These are phyloP conservation scores for Gambusia holbrooki DNA, from an alignment of 2,113 vertebrate genomes.

Conservation along the genomic window DNA sequence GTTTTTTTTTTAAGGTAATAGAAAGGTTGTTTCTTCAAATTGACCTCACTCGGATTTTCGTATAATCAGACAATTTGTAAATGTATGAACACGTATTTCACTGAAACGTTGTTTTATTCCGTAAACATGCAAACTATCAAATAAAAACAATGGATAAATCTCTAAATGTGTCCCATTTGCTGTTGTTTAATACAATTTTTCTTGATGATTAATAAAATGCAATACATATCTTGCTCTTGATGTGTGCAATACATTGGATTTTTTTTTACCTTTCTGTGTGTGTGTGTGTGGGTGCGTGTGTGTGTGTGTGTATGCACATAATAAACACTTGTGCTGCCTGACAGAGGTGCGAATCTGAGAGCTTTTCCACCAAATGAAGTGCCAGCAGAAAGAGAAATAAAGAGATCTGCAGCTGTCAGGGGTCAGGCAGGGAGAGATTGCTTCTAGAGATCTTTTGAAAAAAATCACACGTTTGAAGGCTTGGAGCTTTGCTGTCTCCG, in stretches of 20 bases:
- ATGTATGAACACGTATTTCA: no score
- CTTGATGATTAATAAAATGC: conserved; percentile 48
- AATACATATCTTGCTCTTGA: conserved; percentile 44
- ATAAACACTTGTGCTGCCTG: conserved; percentile 91
- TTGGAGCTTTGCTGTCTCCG: conserved; percentile 91
- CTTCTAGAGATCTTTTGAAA: conserved; percentile 98
- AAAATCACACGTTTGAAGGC: conserved; percentile 97
- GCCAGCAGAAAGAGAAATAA: conserved; percentile 91
- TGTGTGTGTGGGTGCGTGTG: conserved; percentile 83
- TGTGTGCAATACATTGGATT: conserved; percentile 78
- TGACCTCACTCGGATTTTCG: neutral
- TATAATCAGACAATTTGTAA: no score
- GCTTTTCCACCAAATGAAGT: conserved; percentile 96
- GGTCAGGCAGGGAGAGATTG: conserved; percentile 97
- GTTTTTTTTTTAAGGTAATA: neutral
- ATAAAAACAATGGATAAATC: no score
- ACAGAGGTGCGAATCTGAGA: conserved; percentile 94
- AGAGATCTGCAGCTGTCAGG: conserved; percentile 93
- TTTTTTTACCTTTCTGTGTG: conserved; percentile 71
- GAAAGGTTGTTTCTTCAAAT: neutral
- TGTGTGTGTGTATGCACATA: conserved; percentile 86
- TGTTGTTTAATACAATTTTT: conserved; percentile 11
- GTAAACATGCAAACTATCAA: no score
- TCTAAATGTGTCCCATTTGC: neutral
- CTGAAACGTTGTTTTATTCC: no score